A percentile compares a stretch with the other conserved stretches of the same genome.
Evolutionary conservation across 1,140 invertebrate genomes (phyloP).

Genomic region (Vollenhovia emeryi): DNA sequence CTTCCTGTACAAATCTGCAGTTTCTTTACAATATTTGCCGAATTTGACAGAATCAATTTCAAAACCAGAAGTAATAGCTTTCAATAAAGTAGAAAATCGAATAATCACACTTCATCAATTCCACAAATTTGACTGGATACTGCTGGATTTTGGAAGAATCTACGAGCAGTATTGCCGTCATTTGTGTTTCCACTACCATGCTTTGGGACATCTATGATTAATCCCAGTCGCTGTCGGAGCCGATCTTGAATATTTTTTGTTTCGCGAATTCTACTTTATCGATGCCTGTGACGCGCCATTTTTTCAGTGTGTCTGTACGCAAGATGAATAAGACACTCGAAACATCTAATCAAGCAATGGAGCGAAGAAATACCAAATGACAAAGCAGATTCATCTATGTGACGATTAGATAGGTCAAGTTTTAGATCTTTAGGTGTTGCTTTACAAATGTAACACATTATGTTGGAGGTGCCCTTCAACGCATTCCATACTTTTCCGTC

Average conservation of each 20-base stretch:
- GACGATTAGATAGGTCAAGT: not conserved
- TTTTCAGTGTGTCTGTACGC: not conserved
- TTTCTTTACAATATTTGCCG: not conserved
- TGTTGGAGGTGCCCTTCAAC: not conserved
- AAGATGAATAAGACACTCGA: not conserved
- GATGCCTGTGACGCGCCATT: not conserved
- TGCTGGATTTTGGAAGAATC: constrained; percentile 9
- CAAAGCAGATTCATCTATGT: not conserved
- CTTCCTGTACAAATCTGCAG: not conserved
- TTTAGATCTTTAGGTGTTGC: not conserved
- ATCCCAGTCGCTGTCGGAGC: not conserved
- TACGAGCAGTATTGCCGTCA: not conserved
- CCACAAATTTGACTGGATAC: not conserved
- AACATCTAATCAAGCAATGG: not conserved
- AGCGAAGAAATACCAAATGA: not conserved
- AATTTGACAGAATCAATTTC: not conserved
- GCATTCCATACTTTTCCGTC: not conserved
- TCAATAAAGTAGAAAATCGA: constrained; percentile 7
- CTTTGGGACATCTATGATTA: not conserved
- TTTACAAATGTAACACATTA: not conserved
- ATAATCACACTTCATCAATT: not conserved
- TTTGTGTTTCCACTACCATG: not conserved
- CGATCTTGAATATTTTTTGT: not conserved
- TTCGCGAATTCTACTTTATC: not conserved
- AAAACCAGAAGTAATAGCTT: not conserved